Base-by-base conservation (phyloP, 2,113 vertebrate species). In the Hippocampus mohnikei region DNA sequence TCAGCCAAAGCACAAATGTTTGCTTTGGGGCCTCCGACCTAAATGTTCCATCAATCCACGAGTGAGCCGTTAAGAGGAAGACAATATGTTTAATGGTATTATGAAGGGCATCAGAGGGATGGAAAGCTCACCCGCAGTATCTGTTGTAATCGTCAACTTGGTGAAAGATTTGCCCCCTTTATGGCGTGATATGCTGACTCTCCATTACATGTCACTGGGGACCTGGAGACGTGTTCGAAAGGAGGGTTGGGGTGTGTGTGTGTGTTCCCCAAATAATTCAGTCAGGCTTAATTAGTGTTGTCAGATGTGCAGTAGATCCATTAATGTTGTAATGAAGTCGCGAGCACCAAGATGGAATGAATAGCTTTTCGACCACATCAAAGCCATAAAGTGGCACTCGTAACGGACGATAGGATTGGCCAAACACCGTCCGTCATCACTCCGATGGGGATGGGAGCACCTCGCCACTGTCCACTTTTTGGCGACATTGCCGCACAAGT, bases 251-350 rank as follows among this genome's bases (percentile, higher is more conserved):
- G 71, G 76, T 61, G 80, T 66, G 85, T 66, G 62, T 37, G 33
- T 37, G 33, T 37, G 33, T 33, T 37, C 33, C 83, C 66, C 60
- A 67, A 33, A 77, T 80, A 76, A 87, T 88, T 86, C 79, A 88
- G 85, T 73, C 81, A 73, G 75, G 79, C 88, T 88, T 91, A 91
- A 92, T 93, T 91, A 89, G 86, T 71, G 87, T 91, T 91, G 91
- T 92, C 91, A 92, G 91, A 92, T 92, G 83, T 90, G 76, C 72
- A 66, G 84, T 71, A 77, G 82, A 90, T 88, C 90, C 87, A 92
- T 92, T 92, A 90, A 91, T 89, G 88, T 92, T 87, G 88, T 90
- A 92, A 92, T 93, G 91, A 92, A 92, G 89, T 87, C 87, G 69
- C 88, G 88, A 90, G 91, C 90, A 87, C 87, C 78, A 70, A 37